Conservation (phyloP, 2,797 vertebrate genomes). For the Amphiprion clarkii region DNA sequence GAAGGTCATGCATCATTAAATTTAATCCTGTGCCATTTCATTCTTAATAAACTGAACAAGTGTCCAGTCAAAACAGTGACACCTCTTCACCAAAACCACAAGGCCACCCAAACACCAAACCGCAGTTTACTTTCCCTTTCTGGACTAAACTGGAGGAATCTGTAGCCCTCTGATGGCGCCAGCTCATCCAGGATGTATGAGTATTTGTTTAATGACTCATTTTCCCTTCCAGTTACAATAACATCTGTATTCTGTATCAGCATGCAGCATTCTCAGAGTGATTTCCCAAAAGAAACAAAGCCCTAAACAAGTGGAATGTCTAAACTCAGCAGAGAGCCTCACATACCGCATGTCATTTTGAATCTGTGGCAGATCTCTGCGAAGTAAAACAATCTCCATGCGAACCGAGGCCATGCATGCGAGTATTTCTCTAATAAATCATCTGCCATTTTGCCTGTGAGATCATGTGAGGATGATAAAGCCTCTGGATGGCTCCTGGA, state of each 20-base stretch:
- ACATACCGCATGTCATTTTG: conserved; percentile 51
- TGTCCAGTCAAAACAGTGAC: conserved; percentile 28
- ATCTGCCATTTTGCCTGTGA: conserved; percentile 14
- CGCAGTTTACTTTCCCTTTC: conserved; percentile 48
- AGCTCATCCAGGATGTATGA: conserved; percentile 52
- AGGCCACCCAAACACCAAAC: conserved; percentile 60
- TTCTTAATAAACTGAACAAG: conserved; percentile 38
- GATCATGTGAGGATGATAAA: conserved; percentile 56
- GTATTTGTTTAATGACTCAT: conserved; percentile 64
- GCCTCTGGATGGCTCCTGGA: conserved; percentile 26
- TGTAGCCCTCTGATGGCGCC: conserved; percentile 28
- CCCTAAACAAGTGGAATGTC: conserved; percentile 46
- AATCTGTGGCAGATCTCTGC: conserved; percentile 33
- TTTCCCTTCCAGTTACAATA: conserved; percentile 46
- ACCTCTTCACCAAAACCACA: conserved; percentile 44
- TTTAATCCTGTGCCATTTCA: conserved; percentile 27
- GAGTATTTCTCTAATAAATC: conserved; percentile 51
- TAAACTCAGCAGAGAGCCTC: conserved; percentile 32
- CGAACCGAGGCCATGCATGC: conserved; percentile 45
- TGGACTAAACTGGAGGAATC: conserved; percentile 40
- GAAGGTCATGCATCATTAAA: conserved; percentile 16
- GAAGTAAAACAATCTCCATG: conserved; percentile 41
- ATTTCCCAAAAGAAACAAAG: conserved; percentile 55
- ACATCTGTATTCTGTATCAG: conserved; percentile 62
- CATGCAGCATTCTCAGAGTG: conserved; percentile 41